These are phyloP conservation scores for Andrena camellia DNA, from an alignment of 2,888 invertebrate genomes.

Conservation along the genomic window DNA sequence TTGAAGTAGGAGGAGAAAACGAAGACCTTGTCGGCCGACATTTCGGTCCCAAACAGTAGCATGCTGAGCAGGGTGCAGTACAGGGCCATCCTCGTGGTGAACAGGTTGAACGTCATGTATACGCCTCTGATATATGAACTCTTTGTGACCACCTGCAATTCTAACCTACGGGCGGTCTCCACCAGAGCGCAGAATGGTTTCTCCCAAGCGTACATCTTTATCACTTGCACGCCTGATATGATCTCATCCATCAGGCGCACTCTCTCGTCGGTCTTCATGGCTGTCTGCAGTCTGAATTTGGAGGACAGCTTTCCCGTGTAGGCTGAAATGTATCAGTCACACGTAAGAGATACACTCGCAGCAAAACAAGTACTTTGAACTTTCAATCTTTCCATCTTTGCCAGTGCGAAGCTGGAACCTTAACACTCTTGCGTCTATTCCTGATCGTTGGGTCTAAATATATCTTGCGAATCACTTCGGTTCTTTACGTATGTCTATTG, in stretches of 20 bases:
- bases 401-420: not conserved
- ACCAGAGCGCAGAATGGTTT: constrained; percentile 89
- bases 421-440: not conserved
- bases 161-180: constrained; percentile 86
- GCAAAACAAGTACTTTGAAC: not conserved
- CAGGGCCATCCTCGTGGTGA: constrained; percentile 92
- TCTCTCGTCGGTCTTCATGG: constrained; percentile 89
- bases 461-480: too few relatives aligned
- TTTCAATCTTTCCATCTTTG: not conserved
- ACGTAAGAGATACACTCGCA: not conserved
- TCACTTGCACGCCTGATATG: constrained; percentile 90
- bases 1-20: constrained; percentile 87
- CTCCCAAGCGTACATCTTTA: constrained; percentile 94
- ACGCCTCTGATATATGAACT: constrained; percentile 89
- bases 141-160: constrained; percentile 87
- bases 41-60: constrained; percentile 88
- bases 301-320: constrained; percentile 84
- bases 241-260: constrained; percentile 93
- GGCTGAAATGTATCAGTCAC: constrained; percentile 71
- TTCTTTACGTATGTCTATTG: too few relatives aligned
- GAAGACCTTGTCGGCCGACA: constrained; percentile 90
- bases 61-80: constrained; percentile 91
- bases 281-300: constrained; percentile 86
- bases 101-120: constrained; percentile 92
- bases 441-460: too few relatives aligned